Evolutionary conservation across 2,888 invertebrate genomes (phyloP), one percentile per base, ranked within the genome.

Genomic region (Eremobia ochroleuca): DNA sequence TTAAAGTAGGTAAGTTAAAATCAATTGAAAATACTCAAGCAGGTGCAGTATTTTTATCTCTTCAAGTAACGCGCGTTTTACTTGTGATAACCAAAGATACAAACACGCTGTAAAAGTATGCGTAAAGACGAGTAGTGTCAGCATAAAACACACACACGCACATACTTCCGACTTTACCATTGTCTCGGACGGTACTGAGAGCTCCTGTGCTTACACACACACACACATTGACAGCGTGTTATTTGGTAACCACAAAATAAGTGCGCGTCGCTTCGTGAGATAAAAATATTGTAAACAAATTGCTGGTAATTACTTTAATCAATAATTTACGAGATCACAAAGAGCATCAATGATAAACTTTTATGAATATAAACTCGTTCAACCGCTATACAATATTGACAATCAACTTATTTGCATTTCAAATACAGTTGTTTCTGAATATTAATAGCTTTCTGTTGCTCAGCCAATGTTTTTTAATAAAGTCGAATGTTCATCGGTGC

Each of bases 361-460:
- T 72, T 31, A 46, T 81, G 46, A 43, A 37, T 61, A n/a, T 25
- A 65, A 76, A 64, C 66, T 71, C 52, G 31, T 61, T 81, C 25
- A 61, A 28, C 46, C 34, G 66, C 28, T 49, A 9, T 13, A 13
- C 43, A 81, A 61, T 71, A 15, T 82, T 78, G 34, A 55, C 52
- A 62, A 75, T 74, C 62, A 74, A 75, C 52, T 25, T 37, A 85
- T 76, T 84, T 73, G 55, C 79, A 76, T 71, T 65, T 49, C 49
- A 79, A 83, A 76, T 55, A 43, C 52, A 73, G 66, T 61, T 72
- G 69, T 73, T 69, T 65, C 40, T 31, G 68, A 78, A 73, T 82
- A 82, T 69, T 65, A 69, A 83, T 61, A 66, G 59, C 65, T 69
- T 78, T 83, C 75, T 65, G 55, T 73, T 76, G 34, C 82, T 69